These are phyloP conservation scores for Eunapius fragilis DNA, from an alignment of 37 sponge, comb jelly and placozoan genomes.

Conservation along the genomic window DNA sequence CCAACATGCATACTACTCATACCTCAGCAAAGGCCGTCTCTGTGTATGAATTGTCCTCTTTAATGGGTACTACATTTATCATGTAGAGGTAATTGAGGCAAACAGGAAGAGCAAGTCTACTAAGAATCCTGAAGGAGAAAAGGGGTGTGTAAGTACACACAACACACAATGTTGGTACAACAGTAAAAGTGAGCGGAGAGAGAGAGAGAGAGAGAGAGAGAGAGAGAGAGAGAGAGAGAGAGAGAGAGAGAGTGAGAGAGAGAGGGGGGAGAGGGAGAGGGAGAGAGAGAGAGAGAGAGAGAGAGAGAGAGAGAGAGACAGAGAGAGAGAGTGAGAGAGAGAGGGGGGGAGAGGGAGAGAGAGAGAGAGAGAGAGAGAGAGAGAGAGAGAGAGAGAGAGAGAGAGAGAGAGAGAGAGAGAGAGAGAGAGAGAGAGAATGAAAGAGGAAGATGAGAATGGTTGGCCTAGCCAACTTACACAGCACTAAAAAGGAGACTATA, in stretches of 20 bases:
- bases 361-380: too few species aligned
- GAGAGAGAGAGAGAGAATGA: background rate
- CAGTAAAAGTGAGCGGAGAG: background rate
- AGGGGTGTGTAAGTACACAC: too few species aligned
- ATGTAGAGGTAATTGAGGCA: slow-evolving; percentile 94
- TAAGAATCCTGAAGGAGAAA: slow-evolving; percentile 74
- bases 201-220: background rate
- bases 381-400: too few species aligned
- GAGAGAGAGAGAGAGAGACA: too few species aligned
- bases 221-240: too few species aligned
- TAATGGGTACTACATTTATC: slow-evolving; percentile 70
- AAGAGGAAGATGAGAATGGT: background rate
- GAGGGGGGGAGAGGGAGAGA: too few species aligned
- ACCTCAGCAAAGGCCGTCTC: slow-evolving; percentile 79
- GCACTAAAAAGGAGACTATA: slow-evolving; percentile 93
- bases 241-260: too few species aligned
- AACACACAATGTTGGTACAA: background rate
- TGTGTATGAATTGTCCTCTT: slow-evolving; percentile 27
- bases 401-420: background rate
- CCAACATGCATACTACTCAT: background rate
- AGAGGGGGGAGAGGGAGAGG: too few species aligned
- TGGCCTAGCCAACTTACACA: slow-evolving; percentile 45
- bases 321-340: too few species aligned
- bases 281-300: too few species aligned
- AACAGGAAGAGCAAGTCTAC: slow-evolving; percentile 91